Evolutionary conservation across 2,888 invertebrate genomes (phyloP), one percentile per base, ranked within the genome.

Genomic region (Metopia argyrocephala): DNA sequence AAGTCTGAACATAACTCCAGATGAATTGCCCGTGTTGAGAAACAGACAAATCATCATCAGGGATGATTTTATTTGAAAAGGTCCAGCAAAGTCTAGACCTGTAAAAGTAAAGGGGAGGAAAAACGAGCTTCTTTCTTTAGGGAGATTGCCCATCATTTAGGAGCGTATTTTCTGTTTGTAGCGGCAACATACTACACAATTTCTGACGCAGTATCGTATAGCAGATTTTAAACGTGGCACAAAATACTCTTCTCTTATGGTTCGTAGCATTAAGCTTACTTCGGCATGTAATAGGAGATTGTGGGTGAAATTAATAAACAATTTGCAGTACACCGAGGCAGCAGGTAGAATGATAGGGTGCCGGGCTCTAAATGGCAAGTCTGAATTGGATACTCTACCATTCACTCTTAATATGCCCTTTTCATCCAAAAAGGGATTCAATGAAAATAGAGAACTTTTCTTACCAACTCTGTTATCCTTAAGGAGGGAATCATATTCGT

Each of bases 31-130:
- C n/a, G n/a, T n/a, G 76, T 76, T 2, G 52, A 64, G 15, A 74
- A 78, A 15, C 75, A 75, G 0, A 82, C 65, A 61, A 82, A 82
- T n/a, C n/a, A n/a, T n/a, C n/a, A n/a, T n/a, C n/a, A n/a, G n/a
- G n/a, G n/a, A 81, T 3, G 78, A n/a, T n/a, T n/a, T n/a, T n/a
- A n/a, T n/a, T n/a, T n/a, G n/a, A n/a, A n/a, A n/a, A n/a, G n/a
- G n/a, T n/a, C n/a, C n/a, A n/a, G n/a, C n/a, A n/a, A n/a, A n/a
- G n/a, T n/a, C n/a, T n/a, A n/a, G n/a, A n/a, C n/a, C n/a, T n/a
- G n/a, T n/a, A n/a, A n/a, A n/a, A n/a, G n/a, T n/a, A n/a, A n/a
- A n/a, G n/a, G n/a, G 80, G 21, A 66, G 27, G 12, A 71, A 56
- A 6, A 70, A 76, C 1, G 31, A 45, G 9, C 48, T 48, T 18